A percentile compares a stretch with the other conserved stretches of the same genome.
These are phyloP conservation scores for Myripristis jacobus DNA, from an alignment of 2,797 vertebrate species.

Conservation along the genomic window DNA sequence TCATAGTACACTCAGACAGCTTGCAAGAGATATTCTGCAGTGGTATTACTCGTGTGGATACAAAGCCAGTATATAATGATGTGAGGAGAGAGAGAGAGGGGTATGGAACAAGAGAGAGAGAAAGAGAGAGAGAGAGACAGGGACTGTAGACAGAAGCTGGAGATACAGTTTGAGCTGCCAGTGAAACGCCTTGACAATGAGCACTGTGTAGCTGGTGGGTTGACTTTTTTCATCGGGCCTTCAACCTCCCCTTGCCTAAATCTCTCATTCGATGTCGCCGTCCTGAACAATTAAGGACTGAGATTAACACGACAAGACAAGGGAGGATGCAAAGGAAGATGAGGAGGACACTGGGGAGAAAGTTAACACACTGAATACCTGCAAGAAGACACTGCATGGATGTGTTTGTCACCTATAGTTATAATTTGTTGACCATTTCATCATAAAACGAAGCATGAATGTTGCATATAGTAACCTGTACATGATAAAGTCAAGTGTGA, in stretches of 20 bases:
- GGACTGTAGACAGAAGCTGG: slow-evolving; percentile 55
- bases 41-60: slow-evolving; percentile 20
- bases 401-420: slow-evolving; percentile 9
- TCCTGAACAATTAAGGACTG: slow-evolving; percentile 63
- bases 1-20: slow-evolving; percentile 31
- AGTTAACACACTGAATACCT: slow-evolving; percentile 18
- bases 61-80: slow-evolving; percentile 40
- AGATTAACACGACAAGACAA: slow-evolving; percentile 60
- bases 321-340: slow-evolving; percentile 36
- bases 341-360: slow-evolving; percentile 40
- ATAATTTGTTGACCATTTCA: no score
- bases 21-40: slow-evolving; percentile 42
- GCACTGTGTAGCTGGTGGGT: slow-evolving; percentile 63
- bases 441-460: no score
- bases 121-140: slow-evolving; percentile 29
- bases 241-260: slow-evolving; percentile 54
- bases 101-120: not conserved
- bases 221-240: slow-evolving; percentile 64
- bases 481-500: no score
- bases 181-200: slow-evolving; percentile 68
- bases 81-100: slow-evolving; percentile 14
- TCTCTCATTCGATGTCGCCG: slow-evolving; percentile 27
- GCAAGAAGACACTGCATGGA: slow-evolving; percentile 1
- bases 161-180: slow-evolving; percentile 65
- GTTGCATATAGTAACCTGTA: no score